Conservation (phyloP, 2,113 vertebrate species). For the Artemisiospiza belli region DNA sequence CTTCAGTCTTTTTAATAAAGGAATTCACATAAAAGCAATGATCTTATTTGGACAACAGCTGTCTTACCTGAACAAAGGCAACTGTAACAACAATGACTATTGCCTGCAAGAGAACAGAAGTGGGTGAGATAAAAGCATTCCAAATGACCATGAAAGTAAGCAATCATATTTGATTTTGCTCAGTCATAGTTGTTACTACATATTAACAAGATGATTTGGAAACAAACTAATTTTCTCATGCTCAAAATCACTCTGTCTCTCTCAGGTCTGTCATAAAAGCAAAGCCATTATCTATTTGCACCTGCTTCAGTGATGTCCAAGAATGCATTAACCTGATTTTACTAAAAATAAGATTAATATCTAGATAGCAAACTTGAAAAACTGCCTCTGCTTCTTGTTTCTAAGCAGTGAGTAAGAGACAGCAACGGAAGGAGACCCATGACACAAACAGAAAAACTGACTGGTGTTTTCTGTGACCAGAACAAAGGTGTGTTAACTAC, state of each 20-base stretch:
- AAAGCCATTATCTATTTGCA: neutral
- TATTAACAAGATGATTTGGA: neutral
- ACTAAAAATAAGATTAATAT: neutral
- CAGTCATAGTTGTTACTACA: neutral
- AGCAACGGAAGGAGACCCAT: neutral
- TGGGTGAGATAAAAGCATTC: neutral
- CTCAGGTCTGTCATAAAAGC: neutral
- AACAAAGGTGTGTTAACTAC: neutral
- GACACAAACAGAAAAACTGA: neutral
- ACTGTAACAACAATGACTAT: conserved; percentile 98
- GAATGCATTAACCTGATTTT: neutral
- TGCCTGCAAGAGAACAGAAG: conserved; percentile 78
- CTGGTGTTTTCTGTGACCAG: neutral
- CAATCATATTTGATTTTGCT: neutral
- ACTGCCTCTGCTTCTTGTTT: neutral
- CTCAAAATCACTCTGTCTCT: neutral
- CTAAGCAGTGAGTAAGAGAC: neutral
- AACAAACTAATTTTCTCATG: neutral
- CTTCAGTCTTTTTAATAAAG: neutral
- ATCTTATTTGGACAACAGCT: neutral
- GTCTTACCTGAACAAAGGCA: conserved; percentile 94
- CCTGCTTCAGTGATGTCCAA: neutral
- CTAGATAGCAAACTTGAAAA: neutral
- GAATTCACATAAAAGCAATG: neutral
- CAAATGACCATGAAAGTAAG: neutral